Evolutionary conservation across 2,888 invertebrate species (phyloP).

Genomic region (Dynastes maya): DNA sequence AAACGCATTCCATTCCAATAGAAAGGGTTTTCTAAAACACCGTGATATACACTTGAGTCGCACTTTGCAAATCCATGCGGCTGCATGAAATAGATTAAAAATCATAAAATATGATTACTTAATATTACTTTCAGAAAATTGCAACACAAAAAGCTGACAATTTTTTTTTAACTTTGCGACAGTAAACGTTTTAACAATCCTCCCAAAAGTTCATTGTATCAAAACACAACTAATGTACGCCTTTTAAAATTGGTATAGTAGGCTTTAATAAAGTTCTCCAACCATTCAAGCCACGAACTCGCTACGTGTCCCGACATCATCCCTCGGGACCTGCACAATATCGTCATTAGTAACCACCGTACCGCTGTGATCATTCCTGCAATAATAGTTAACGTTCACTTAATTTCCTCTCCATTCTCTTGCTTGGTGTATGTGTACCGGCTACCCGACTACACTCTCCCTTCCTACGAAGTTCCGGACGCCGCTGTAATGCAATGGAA

Average conservation of each 20-base stretch:
- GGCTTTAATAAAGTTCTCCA: not conserved
- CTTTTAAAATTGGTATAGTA: slow-evolving; percentile 24
- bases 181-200: too few species aligned
- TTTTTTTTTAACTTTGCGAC: too few species aligned
- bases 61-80: too few species aligned
- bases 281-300: not conserved
- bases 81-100: too few species aligned
- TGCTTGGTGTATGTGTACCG: not conserved
- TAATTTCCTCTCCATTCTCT: slow-evolving; percentile 58
- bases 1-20: too few species aligned
- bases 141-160: too few species aligned
- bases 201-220: too few species aligned
- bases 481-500: not conserved
- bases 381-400: slow-evolving; percentile 59
- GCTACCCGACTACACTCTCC: not conserved
- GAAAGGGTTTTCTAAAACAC: too few species aligned
- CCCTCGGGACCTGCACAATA: slow-evolving; percentile 57
- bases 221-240: too few species aligned
- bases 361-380: slow-evolving; percentile 59
- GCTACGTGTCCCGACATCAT: not conserved
- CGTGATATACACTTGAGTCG: too few species aligned
- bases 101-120: too few species aligned
- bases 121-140: too few species aligned
- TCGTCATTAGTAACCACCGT: slow-evolving; percentile 61
- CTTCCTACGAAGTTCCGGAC: not conserved